A percentile compares a stretch with the other conserved stretches of the same genome.
Conservation (phyloP, 2,113 vertebrate genomes). For the Centropus unirufus region DNA sequence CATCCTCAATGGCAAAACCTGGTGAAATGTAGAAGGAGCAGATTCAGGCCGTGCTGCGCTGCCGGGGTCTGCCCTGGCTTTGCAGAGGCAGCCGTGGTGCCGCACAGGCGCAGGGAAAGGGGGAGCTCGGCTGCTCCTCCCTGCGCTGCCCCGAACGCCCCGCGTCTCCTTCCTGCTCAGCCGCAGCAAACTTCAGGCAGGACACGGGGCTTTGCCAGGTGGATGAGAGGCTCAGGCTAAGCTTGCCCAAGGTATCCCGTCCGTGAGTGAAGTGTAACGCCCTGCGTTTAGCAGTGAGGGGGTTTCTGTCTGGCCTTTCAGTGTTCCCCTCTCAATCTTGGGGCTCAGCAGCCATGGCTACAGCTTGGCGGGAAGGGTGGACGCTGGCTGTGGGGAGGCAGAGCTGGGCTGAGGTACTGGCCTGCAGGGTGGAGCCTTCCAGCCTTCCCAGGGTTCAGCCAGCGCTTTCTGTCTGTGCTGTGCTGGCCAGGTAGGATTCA, state of each 20-base stretch:
- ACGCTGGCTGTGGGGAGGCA: background rate
- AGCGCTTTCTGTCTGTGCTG: background rate
- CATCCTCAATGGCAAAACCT: background rate
- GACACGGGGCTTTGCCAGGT: background rate
- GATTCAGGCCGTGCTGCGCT: background rate
- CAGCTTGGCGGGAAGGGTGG: background rate
- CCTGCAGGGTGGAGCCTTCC: background rate
- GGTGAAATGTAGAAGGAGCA: background rate
- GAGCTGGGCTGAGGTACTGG: rapidly evolving
- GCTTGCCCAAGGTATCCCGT: background rate
- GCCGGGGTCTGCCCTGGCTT: background rate
- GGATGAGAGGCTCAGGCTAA: background rate
- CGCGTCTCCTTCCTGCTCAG: background rate
- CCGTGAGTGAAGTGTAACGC: background rate
- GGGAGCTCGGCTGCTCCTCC: background rate
- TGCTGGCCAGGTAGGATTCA: background rate
- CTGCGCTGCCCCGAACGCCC: rapidly evolving
- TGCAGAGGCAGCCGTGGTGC: background rate
- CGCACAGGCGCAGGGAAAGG: background rate
- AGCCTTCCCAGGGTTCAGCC: background rate
- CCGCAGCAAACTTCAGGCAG: background rate
- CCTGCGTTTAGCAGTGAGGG: background rate
- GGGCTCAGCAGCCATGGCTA: background rate
- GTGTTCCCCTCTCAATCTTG: rapidly evolving
- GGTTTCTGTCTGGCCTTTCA: background rate